These are phyloP conservation scores for Cnemophilus loriae DNA, from an alignment of 2,113 vertebrate species.

Conservation along the genomic window DNA sequence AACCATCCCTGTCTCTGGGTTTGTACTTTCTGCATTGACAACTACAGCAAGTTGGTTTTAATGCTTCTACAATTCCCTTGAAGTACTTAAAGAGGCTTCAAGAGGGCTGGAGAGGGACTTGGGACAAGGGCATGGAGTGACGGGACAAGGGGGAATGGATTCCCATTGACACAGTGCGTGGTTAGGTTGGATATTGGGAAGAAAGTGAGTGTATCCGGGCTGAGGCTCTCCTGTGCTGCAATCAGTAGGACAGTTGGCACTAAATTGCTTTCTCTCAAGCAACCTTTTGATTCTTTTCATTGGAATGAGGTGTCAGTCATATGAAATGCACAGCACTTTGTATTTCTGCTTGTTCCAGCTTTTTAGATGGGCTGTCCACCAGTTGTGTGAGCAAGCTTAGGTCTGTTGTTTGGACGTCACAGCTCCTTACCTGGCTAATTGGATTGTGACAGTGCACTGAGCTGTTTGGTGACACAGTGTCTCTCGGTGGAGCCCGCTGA, in stretches of 20 bases:
- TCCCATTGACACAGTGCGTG: too few relatives aligned
- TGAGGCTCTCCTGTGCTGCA: neutral
- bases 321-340: neutral
- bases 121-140: neutral
- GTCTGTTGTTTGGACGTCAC: neutral
- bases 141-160: neutral
- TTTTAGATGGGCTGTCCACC: neutral
- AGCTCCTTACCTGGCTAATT: neutral
- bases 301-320: neutral
- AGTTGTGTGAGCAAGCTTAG: neutral
- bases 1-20: neutral
- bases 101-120: neutral
- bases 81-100: neutral
- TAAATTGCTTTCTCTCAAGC: neutral
- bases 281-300: neutral
- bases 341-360: neutral
- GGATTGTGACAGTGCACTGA: neutral
- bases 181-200: neutral
- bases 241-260: neutral
- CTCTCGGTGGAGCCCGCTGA: rapidly evolving
- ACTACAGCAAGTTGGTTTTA: neutral
- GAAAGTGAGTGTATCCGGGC: neutral
- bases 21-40: neutral
- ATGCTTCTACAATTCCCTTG: neutral
- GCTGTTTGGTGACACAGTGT: rapidly evolving